Percentiles rank a stretch among this genome's conserved stretches.
phyloP scores from a whole-genome alignment of 35 echinoderm and acorn worm species.

The Eucidaris tribuloides region DNA sequence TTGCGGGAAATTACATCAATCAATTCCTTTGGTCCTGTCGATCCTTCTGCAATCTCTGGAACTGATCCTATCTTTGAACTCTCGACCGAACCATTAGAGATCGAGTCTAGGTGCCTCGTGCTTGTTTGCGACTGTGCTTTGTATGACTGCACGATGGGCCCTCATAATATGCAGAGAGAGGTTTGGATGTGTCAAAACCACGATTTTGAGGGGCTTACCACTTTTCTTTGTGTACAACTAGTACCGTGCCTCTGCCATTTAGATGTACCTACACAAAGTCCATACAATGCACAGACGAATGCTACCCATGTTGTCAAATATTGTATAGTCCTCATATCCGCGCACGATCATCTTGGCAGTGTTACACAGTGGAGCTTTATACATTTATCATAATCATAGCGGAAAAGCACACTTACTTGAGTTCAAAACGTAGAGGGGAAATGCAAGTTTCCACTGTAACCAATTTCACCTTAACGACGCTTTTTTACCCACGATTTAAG shows the following conservation, averaged over 20 bases:
- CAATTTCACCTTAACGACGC: too few relatives aligned
- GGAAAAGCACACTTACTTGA: too few relatives aligned
- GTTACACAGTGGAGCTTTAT: too few relatives aligned
- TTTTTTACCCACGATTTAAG: too few relatives aligned
- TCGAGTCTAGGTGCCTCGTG: neutral
- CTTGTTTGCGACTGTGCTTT: neutral
- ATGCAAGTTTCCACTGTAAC: too few relatives aligned
- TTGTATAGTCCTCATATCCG: too few relatives aligned
- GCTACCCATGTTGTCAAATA: too few relatives aligned
- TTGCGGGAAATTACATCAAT: constrained; percentile 22
- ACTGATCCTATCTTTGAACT: neutral
- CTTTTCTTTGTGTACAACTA: neutral
- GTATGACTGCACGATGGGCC: constrained; percentile 2
- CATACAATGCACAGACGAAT: constrained; percentile 4
- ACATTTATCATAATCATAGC: too few relatives aligned
- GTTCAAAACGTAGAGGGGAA: too few relatives aligned
- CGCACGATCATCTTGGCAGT: too few relatives aligned
- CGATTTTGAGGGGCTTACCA: neutral
- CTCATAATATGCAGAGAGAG: too few relatives aligned
- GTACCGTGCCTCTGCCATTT: constrained; percentile 1
- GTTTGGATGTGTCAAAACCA: constrained; percentile 14
- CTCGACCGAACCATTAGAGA: neutral
- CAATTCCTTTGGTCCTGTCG: neutral
- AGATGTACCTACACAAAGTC: constrained; percentile 1
- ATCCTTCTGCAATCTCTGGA: neutral